phyloP scores from a whole-genome alignment of 2,888 invertebrate species.

The Sinodicranocentrus sp. region DNA sequence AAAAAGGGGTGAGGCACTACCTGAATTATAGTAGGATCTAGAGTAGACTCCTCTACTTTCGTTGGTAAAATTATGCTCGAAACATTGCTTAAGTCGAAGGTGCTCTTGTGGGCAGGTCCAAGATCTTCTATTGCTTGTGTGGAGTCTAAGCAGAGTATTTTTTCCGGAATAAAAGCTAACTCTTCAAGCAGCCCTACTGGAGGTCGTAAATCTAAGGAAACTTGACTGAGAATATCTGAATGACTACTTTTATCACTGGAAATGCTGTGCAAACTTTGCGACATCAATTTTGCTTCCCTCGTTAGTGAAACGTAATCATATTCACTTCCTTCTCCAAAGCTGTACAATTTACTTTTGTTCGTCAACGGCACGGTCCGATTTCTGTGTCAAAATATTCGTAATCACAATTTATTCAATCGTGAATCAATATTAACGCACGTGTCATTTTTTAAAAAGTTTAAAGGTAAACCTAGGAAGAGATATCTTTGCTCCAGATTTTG shows the following conservation, averaged over 20 bases:
- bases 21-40: conserved; percentile 67
- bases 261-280: conserved; percentile 64
- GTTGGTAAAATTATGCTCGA: conserved; percentile 74
- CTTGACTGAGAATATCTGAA: conserved; percentile 70
- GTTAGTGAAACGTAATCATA: conserved; percentile 70
- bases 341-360: conserved; percentile 43
- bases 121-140: conserved; percentile 31
- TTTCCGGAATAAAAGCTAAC: conserved; percentile 68
- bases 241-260: conserved; percentile 71
- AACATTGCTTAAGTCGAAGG: conserved; percentile 71
- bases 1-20: too few relatives aligned
- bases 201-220: conserved; percentile 70
- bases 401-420: too few relatives aligned
- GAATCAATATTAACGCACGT: too few relatives aligned
- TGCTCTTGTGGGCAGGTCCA: conserved; percentile 48
- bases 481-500: conserved; percentile 92
- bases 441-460: too few relatives aligned
- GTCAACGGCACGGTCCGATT: conserved; percentile 44
- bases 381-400: conserved; percentile 2
- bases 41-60: conserved; percentile 47
- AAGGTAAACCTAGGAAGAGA: conserved; percentile 89
- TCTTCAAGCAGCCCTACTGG: conserved; percentile 71
- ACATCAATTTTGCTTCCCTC: conserved; percentile 49
- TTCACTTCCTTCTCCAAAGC: conserved; percentile 39
- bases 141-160: conserved; percentile 36